Percentiles rank a stretch among this genome's conserved stretches.
These are phyloP conservation scores for Sitophilus oryzae DNA, from an alignment of 1,140 invertebrate genomes.

Conservation along the genomic window DNA sequence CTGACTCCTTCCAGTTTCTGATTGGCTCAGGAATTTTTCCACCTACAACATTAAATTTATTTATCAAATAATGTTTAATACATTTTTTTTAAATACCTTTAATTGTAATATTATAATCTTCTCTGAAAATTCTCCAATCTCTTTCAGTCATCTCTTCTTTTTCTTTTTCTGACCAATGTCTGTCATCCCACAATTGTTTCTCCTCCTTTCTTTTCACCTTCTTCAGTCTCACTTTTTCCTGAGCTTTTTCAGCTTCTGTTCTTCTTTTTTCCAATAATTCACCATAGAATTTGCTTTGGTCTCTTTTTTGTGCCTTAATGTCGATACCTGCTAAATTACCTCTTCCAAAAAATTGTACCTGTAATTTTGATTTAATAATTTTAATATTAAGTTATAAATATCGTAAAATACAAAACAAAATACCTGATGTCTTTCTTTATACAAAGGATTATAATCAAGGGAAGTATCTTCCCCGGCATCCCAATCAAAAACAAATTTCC, in stretches of 20 bases:
- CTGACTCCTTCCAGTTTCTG: conserved; percentile 89
- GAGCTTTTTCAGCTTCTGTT: conserved; percentile 95
- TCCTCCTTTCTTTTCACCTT: conserved; percentile 94
- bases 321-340: conserved; percentile 98
- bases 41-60: conserved; percentile 43
- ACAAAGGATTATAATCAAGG: conserved; percentile 94
- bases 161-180: conserved; percentile 97
- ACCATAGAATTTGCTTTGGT: conserved; percentile 97
- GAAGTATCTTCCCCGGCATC: conserved; percentile 98
- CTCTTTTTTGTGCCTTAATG: conserved; percentile 93
- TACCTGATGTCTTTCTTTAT: conserved; percentile 90
- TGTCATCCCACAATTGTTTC: conserved; percentile 97
- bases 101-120: conserved; percentile 99
- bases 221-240: conserved; percentile 90
- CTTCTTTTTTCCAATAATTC: conserved; percentile 90
- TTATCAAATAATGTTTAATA: background rate
- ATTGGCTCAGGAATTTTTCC: conserved; percentile 96
- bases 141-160: conserved; percentile 95
- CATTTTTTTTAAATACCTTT: conserved; percentile 58
- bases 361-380: conserved; percentile 27
- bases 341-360: conserved; percentile 92
- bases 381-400: background rate
- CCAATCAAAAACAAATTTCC: conserved; percentile 99
- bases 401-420: conserved; percentile 35
- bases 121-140: conserved; percentile 99